These are phyloP conservation scores for Bombylius discolor DNA, from an alignment of 2,888 invertebrate species.

Conservation along the genomic window DNA sequence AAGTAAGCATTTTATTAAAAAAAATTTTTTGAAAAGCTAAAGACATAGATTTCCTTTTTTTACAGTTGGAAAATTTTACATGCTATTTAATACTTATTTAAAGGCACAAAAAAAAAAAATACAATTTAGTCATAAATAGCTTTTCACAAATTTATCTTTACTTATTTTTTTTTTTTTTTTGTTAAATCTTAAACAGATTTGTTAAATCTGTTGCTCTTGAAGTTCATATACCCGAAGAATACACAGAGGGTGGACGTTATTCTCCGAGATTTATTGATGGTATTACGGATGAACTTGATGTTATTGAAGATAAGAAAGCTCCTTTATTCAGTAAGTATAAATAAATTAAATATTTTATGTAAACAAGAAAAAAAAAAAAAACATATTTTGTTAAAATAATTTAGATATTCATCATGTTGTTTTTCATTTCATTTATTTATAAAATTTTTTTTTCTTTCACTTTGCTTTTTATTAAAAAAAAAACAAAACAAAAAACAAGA, in stretches of 20 bases:
- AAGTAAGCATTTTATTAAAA: too few relatives aligned
- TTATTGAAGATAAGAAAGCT: constrained; percentile 69
- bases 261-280: constrained; percentile 72
- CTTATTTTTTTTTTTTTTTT: too few relatives aligned
- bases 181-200: constrained; percentile 40
- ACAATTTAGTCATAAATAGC: too few relatives aligned
- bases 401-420: neutral
- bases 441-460: neutral
- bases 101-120: too few relatives aligned
- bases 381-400: neutral
- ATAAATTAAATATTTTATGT: too few relatives aligned
- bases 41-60: too few relatives aligned
- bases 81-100: too few relatives aligned
- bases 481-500: neutral
- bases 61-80: too few relatives aligned
- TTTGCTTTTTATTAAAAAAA: neutral
- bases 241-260: constrained; percentile 60
- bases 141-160: too few relatives aligned
- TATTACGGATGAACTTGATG: constrained; percentile 69
- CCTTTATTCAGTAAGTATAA: constrained; percentile 62
- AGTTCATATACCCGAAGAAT: constrained; percentile 57
- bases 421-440: constrained; percentile 1
- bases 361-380: neutral
- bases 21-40: too few relatives aligned
- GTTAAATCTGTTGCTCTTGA: constrained; percentile 66